phyloP scores from a whole-genome alignment of 2,113 vertebrate genomes.

The Octodon degus region DNA sequence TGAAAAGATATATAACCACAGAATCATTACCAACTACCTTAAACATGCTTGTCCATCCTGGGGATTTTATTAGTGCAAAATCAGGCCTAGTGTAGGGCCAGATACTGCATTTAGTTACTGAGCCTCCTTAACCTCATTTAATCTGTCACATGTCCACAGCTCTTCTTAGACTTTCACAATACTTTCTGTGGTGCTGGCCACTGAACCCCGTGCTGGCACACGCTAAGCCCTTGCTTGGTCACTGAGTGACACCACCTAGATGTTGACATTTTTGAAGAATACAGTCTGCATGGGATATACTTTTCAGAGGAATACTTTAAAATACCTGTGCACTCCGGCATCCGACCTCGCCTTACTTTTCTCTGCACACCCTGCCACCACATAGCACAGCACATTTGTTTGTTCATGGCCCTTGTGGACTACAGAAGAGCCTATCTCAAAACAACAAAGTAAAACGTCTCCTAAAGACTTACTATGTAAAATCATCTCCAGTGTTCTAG shows the following conservation, averaged over 20 bases:
- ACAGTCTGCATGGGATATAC: not conserved
- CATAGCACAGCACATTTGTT: not conserved
- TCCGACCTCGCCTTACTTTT: not conserved
- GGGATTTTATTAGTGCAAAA: not conserved
- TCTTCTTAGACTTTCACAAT: not conserved
- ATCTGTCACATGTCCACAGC: not conserved
- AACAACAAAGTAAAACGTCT: not conserved
- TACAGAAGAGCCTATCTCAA: not conserved
- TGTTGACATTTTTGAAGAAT: not conserved
- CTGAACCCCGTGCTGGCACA: not conserved
- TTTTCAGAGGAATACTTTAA: not conserved
- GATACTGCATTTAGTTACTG: too few species aligned
- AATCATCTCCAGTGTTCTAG: not conserved
- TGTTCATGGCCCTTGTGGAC: not conserved
- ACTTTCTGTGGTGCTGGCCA: not conserved
- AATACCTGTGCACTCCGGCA: not conserved
- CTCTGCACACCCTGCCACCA: not conserved
- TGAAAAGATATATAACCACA: not conserved
- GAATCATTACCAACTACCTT: not conserved
- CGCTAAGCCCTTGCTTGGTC: not conserved
- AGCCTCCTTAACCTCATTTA: not conserved
- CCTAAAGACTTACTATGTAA: not conserved
- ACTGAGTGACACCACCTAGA: not conserved
- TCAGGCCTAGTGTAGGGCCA: not conserved
- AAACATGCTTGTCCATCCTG: not conserved